Percentiles rank a stretch among this genome's conserved stretches.
phyloP scores from a whole-genome alignment of 2,888 invertebrate species.

The Pomacea canaliculata region DNA sequence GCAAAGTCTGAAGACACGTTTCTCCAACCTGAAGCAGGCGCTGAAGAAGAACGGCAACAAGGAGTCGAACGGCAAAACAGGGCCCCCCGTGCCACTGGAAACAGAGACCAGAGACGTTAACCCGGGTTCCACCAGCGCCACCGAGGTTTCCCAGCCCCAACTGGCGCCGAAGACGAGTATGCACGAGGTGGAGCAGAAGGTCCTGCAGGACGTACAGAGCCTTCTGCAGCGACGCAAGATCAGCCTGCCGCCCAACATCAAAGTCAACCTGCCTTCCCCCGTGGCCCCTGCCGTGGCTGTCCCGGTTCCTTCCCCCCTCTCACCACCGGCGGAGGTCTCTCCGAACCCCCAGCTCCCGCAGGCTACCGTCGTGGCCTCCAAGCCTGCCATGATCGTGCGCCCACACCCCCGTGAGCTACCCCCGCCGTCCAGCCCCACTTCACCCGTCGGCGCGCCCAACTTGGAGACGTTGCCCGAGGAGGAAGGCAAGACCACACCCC shows the following conservation, averaged over 20 bases:
- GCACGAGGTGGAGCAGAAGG: conserved; percentile 7
- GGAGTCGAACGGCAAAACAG: neutral
- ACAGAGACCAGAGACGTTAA: neutral
- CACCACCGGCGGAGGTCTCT: neutral
- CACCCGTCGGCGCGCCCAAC: neutral
- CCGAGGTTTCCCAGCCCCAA: neutral
- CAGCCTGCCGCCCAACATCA: no score
- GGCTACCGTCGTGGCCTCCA: neutral
- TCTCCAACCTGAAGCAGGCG: conserved; percentile 19
- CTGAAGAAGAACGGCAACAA: conserved; percentile 15
- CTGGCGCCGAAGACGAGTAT: neutral
- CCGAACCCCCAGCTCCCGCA: neutral
- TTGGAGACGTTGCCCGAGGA: conserved; percentile 12
- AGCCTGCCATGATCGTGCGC: conserved; percentile 15
- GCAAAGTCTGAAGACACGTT: conserved; percentile 4
- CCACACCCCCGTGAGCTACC: conserved; percentile 1
- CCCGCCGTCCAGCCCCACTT: neutral
- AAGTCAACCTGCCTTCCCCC: no score
- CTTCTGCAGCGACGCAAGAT: conserved; percentile 8
- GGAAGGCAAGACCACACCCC: neutral
- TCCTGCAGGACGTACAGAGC: conserved; percentile 13
- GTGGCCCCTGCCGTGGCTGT: neutral
- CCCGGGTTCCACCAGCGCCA: neutral
- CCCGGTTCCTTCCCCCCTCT: neutral
- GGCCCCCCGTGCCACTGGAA: neutral